Evolutionary conservation across 2,888 invertebrate genomes (phyloP), one percentile per base, ranked within the genome.

Genomic region (Pachliopta kotzebuea): DNA sequence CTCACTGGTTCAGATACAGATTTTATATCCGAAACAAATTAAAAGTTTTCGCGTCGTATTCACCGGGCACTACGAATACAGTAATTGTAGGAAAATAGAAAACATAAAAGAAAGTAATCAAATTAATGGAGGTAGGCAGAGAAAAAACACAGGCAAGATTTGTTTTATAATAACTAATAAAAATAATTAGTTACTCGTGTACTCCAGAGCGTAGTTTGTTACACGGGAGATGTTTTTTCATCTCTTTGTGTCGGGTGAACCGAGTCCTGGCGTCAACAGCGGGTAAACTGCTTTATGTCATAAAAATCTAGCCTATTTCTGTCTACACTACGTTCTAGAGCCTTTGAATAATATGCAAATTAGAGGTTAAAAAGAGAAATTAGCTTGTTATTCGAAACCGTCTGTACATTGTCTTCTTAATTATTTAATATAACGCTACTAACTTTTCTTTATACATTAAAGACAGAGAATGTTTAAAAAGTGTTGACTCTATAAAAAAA

Each of bases 251-350:
- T 65, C 61, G 68, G 71, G 70, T 72, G 58, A 23, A 60, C 69
- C 67, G 67, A 76, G 77, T 75, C 77, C 77, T 76, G 72, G 70
- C 81, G 76, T 76, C 77, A 73, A 75, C 74, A 71, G 66, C 69
- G 77, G 69, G 79, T 78, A 79, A 80, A 83, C 80, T 74, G 79
- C 76, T 78, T 84, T 84, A 81, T 84, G 80, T 80, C 79, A 83
- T 81, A 84, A 85, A 61, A 87, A 84, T 84, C 81, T 82, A 81
- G 78, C 76, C 74, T 74, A 71, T 79, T 81, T 81, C 76, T 75
- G 71, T 72, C 72, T 72, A 76, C 77, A 74, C 75, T 72, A 73
- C 76, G 76, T 59, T 60, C 26, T 74, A 69, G 76, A 75, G 73
- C 72, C 77, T 65, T 65, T 76, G 70, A 67, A 62, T 63, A 77